These are phyloP conservation scores for Hylia prasina DNA, from an alignment of 2,113 vertebrate genomes.

Conservation along the genomic window DNA sequence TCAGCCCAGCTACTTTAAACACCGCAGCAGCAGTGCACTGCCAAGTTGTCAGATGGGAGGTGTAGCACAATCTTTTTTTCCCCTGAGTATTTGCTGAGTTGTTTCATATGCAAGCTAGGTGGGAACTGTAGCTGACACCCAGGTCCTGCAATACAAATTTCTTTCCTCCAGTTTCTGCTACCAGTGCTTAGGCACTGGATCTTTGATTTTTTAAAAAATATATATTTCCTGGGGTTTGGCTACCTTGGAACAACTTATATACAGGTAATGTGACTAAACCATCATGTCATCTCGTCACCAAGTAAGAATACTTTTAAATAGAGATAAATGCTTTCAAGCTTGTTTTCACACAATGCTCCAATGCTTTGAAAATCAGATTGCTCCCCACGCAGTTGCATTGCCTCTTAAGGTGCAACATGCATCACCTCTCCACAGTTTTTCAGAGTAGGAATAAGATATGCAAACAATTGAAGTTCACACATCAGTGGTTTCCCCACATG, in stretches of 20 bases:
- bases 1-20: neutral
- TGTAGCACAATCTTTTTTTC: neutral
- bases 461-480: neutral
- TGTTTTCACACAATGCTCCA: neutral
- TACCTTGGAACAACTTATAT: neutral
- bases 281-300: neutral
- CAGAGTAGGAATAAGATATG: neutral
- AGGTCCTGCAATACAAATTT: neutral
- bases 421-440: neutral
- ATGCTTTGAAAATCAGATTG: neutral
- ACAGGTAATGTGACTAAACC: neutral
- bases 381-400: neutral
- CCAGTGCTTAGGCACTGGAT: neutral
- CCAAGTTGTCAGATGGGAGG: neutral
- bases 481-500: neutral
- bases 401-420: neutral
- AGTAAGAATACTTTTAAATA: neutral
- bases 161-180: neutral
- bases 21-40: rapidly evolving
- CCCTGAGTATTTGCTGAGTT: neutral
- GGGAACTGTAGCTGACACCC: neutral
- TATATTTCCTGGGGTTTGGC: neutral
- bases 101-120: neutral
- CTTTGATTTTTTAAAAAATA: neutral
- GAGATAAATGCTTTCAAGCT: neutral